Evolutionary conservation across 2,113 vertebrate genomes (phyloP).

Genomic region (Brachyhypopomus occidentalis): DNA sequence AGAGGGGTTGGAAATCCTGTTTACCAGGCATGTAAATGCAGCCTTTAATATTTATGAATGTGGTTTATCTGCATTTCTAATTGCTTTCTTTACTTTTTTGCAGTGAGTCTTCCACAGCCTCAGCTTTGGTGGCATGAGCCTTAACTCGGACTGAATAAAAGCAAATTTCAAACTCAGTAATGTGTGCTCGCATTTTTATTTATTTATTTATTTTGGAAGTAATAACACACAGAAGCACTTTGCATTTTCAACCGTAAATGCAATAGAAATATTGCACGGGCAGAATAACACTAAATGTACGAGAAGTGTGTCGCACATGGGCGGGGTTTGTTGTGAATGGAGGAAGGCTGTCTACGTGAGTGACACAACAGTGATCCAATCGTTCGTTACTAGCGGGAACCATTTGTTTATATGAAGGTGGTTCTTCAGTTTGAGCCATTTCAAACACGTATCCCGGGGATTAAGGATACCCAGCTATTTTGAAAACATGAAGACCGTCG

Average conservation of each 20-base stretch:
- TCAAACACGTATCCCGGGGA: neutral
- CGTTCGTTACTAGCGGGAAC: neutral
- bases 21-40: too few species aligned
- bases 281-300: too few species aligned
- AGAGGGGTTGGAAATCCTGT: too few species aligned
- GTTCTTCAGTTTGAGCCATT: neutral
- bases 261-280: too few species aligned
- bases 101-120: conserved; percentile 97
- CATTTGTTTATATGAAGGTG: neutral
- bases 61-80: neutral
- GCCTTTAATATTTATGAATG: too few species aligned
- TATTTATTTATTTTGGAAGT: too few species aligned
- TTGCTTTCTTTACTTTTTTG: conserved; percentile 56
- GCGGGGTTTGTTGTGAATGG: neutral
- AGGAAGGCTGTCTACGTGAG: neutral
- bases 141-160: neutral
- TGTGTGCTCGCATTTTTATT: neutral
- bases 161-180: neutral
- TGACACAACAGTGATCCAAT: conserved; percentile 39
- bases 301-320: neutral
- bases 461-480: neutral
- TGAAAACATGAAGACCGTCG: neutral
- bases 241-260: too few species aligned
- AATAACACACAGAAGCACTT: too few species aligned
- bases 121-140: conserved; percentile 93